Conservation (phyloP, 2,797 vertebrate species). For the Distichodus sexfasciatus region DNA sequence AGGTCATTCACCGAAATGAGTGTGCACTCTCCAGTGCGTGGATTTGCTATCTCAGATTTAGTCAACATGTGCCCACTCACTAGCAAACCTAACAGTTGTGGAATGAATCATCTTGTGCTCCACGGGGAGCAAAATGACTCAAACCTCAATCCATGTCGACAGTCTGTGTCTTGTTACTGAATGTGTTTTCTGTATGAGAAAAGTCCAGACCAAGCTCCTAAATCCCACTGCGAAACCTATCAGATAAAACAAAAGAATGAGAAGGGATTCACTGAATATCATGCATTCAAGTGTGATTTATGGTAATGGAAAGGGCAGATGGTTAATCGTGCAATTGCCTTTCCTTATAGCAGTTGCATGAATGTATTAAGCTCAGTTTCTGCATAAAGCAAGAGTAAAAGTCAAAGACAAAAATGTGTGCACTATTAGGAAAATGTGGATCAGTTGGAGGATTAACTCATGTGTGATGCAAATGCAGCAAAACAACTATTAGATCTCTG, state of each 20-base stretch:
- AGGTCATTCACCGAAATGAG: constrained; percentile 23
- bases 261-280: neutral
- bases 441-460: neutral
- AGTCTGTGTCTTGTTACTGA: neutral
- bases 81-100: constrained; percentile 17
- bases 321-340: neutral
- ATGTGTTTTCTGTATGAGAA: neutral
- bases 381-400: neutral
- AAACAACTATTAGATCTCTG: neutral
- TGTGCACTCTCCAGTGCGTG: constrained; percentile 10
- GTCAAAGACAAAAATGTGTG: neutral
- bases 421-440: neutral
- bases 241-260: neutral
- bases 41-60: constrained; percentile 32
- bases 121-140: constrained; percentile 24
- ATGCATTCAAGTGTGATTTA: neutral
- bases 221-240: neutral
- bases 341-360: neutral
- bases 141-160: constrained; percentile 3
- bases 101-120: constrained; percentile 37
- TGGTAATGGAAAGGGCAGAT: neutral
- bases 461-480: neutral
- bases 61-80: constrained; percentile 9
- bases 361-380: neutral
- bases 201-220: neutral